Conservation (phyloP, 2,888 invertebrate genomes). For the Macrophya alboannulata region DNA sequence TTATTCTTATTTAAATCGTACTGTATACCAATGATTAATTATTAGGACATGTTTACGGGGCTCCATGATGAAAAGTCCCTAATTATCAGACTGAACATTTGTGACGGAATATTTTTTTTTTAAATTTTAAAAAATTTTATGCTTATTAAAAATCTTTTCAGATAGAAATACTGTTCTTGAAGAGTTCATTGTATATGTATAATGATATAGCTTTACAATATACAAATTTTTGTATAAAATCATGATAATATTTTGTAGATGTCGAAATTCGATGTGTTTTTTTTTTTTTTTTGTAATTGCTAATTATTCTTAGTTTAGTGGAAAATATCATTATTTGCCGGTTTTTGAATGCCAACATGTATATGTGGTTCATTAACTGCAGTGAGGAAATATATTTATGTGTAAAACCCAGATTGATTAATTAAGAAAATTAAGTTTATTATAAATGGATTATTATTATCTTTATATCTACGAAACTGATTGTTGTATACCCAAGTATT, state of each 20-base stretch:
- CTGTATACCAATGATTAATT: constrained; percentile 5
- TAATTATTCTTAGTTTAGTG: background rate
- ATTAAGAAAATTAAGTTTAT: background rate
- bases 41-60: background rate
- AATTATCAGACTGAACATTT: background rate
- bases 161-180: background rate
- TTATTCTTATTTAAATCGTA: background rate
- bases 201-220: background rate
- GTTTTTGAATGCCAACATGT: background rate
- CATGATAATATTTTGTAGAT: too few relatives aligned
- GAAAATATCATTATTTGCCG: background rate
- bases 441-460: background rate
- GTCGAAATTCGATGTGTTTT: background rate
- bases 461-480: background rate
- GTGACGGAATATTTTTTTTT: background rate
- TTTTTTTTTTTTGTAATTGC: background rate
- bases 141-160: background rate
- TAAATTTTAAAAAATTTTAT: background rate
- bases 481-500: background rate
- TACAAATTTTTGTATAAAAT: background rate
- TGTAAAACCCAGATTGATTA: background rate
- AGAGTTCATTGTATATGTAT: background rate
- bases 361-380: constrained; percentile 33
- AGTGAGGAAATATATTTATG: constrained; percentile 23
- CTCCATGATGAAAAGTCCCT: background rate